Evolutionary conservation across 2,888 invertebrate genomes (phyloP).

Genomic region (Brachyopa scutellaris): DNA sequence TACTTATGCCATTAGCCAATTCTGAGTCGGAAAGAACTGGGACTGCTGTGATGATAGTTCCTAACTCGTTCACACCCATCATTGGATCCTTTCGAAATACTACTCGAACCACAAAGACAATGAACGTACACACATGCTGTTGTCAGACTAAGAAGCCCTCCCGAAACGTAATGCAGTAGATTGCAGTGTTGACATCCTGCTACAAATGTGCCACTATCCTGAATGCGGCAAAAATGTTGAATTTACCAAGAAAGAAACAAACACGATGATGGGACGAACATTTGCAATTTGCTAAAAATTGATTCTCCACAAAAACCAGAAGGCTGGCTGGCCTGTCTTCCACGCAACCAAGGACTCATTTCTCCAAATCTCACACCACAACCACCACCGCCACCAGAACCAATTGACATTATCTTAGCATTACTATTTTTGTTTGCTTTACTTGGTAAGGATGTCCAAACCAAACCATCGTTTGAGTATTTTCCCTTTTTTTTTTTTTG

Average conservation of each 20-base stretch:
- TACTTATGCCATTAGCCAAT: conserved; percentile 57
- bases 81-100: conserved; percentile 37
- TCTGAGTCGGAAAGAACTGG: not conserved
- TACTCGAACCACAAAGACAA: conserved; percentile 60
- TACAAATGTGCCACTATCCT: conserved; percentile 55
- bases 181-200: conserved; percentile 55
- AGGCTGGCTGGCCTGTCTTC: conserved; percentile 19
- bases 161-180: conserved; percentile 55
- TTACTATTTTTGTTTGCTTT: conserved; percentile 46
- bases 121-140: conserved; percentile 22
- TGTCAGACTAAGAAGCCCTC: too few relatives aligned
- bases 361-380: conserved; percentile 41
- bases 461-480: conserved; percentile 17
- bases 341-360: conserved; percentile 30
- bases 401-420: conserved; percentile 67
- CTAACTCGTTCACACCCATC: too few relatives aligned
- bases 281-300: conserved; percentile 65
- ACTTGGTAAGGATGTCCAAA: conserved; percentile 41
- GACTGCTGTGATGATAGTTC: conserved; percentile 41
- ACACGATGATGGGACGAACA: conserved; percentile 14
- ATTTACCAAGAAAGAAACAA: not conserved
- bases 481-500: conserved; percentile 12
- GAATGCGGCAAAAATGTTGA: conserved; percentile 63
- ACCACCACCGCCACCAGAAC: conserved; percentile 35
- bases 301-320: conserved; percentile 41